phyloP scores from a whole-genome alignment of 2,797 vertebrate genomes.

The Halcyon leucocephala region DNA sequence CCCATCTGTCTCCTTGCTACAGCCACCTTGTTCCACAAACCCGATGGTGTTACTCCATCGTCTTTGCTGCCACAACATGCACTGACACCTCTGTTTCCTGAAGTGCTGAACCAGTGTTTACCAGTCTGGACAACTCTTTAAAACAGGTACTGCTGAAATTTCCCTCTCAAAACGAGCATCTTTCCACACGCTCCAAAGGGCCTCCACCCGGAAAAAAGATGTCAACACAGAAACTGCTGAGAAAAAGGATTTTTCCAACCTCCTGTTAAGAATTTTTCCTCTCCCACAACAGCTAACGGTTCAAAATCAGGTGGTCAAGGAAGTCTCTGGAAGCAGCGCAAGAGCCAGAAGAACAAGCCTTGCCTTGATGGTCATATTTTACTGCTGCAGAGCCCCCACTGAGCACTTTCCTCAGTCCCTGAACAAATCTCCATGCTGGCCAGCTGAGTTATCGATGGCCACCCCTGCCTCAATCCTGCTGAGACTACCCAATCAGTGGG shows the following conservation, averaged over 20 bases:
- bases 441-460: neutral
- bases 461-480: neutral
- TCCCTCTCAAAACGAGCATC: neutral
- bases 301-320: neutral
- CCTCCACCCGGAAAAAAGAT: neutral
- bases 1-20: neutral
- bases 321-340: neutral
- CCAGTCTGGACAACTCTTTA: neutral
- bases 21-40: neutral
- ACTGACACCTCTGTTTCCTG: neutral
- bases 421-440: neutral
- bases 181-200: neutral
- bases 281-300: neutral
- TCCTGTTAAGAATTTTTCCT: neutral
- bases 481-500: neutral
- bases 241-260: neutral
- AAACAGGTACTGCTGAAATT: neutral
- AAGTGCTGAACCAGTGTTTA: neutral
- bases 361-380: neutral
- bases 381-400: neutral
- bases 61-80: neutral
- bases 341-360: neutral
- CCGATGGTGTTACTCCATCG: rapidly evolving
- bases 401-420: neutral
- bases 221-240: neutral